Base-by-base conservation (phyloP, 35 echinoderm and acorn worm genomes). In the Patiria miniata region DNA sequence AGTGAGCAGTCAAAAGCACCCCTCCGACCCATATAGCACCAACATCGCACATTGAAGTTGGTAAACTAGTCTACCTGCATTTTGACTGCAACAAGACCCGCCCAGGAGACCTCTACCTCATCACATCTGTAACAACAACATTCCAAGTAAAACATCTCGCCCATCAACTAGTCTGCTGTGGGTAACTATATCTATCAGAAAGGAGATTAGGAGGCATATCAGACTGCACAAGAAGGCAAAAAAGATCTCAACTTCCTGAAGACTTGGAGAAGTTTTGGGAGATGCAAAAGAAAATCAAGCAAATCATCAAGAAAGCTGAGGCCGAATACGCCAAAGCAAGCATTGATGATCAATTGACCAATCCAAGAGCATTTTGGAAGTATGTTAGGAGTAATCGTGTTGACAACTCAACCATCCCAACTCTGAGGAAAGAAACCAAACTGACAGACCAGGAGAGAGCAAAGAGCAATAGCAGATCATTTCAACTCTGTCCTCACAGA, bases 341-440 rank as follows among this genome's bases (percentile, higher is more conserved):
- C n/a, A 51, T 14, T 90, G 18, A 39, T 15, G 22, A 17, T 16
- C 23, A 21, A 82, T 15, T 68, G 42, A 30, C 19, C 79, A 42
- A 83, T 52, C 10, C 52, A 68, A n/a, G 53, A 60, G 28, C 36
- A 38, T 28, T 90, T 90, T 51, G 81, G n/a, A n/a, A n/a, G n/a
- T n/a, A n/a, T n/a, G n/a, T n/a, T n/a, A n/a, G n/a, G 77, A 26
- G 51, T 38, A 34, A 68, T 38, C 16, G 36, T 81, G 15, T 78
- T 85, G 7, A 56, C 52, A 38, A 36, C 65, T 38, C 39, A 33
- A 32, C 9, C 83, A 21, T 29, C 65, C 5, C 22, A 32, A 18
- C 38, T 0, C 28, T 21, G 14, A 34, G 85, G 40, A 19, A 76
- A 32, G 26, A 44, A 38, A 61, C 22, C 37, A 21, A 51, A 29